Base-by-base conservation (phyloP, 2,888 invertebrate genomes). In the Linhomoeus sp. region DNA sequence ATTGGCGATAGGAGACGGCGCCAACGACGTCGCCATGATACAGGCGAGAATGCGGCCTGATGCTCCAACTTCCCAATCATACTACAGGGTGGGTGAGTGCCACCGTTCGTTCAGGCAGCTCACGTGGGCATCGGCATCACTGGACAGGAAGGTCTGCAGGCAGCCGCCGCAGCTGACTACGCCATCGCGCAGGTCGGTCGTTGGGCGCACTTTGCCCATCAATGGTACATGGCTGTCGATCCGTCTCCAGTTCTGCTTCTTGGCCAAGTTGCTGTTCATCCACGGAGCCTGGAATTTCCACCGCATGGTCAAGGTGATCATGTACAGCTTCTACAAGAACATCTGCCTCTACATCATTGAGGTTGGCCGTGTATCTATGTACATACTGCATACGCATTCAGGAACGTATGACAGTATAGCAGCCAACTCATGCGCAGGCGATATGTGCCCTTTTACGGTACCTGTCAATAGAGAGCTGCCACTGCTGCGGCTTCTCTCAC, bases 271-370 rank as follows among this genome's bases (percentile, higher is more conserved):
- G 49, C 71, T 97, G 50, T 75, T 97, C 60, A 94, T 97, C 43
- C 97, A 97, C 68, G 97, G 97, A 47, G 84, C 94, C 19, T 99
- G 94, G 94, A 94, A 90, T 71, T 92, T 94, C 71, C 82, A 82
- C 50, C 76, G 97, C 59, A 83, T 94, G 75, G 88, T 87, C 71
- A 94, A 92, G 71, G 76, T 97, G 47, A 92, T 97, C 63, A 75
- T 97, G 51, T 97, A 94, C 73, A 92, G 88, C 61, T 99, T 97
- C 73, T 94, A 97, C 74, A 99, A 97, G 72, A 99, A 99, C 72
- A 92, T 99, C 63, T 94, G 94, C 67, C 75, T 99, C 23, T 97
- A 97, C 70, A 87, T 99, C 54, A 94, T 97, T 64, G 94, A 97
- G 64, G 67, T 73, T n/a, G n/a, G n/a, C n/a, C n/a, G n/a, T n/a